These are phyloP conservation scores for Salvator merianae DNA, from an alignment of 2,113 vertebrate species.

Conservation along the genomic window DNA sequence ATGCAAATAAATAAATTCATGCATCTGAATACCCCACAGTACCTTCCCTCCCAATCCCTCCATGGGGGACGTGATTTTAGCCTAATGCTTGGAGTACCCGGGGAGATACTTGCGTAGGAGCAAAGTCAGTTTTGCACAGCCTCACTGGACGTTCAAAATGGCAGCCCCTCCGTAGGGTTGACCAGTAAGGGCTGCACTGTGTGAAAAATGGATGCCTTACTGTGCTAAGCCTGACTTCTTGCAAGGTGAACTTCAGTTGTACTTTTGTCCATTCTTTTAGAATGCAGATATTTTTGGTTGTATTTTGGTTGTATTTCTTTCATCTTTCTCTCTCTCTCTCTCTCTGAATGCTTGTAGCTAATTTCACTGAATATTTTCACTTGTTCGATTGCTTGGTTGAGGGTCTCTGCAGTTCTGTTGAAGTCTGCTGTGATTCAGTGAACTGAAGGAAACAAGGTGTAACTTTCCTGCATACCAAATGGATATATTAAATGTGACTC, in stretches of 20 bases:
- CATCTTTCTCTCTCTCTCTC: too few relatives aligned
- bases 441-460: not conserved
- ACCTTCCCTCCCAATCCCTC: not conserved
- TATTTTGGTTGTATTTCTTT: not conserved
- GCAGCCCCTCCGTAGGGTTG: not conserved
- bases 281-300: not conserved
- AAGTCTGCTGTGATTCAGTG: not conserved
- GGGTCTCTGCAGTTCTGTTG: not conserved
- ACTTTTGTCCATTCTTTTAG: not conserved
- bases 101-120: not conserved
- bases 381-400: not conserved
- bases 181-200: too few relatives aligned
- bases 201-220: not conserved
- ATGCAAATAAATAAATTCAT: too few relatives aligned
- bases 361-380: too few relatives aligned
- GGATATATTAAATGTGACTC: not conserved
- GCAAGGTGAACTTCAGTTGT: too few relatives aligned
- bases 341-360: too few relatives aligned
- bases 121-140: too few relatives aligned
- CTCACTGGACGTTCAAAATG: too few relatives aligned
- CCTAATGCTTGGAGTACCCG: not conserved
- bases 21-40: too few relatives aligned
- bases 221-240: not conserved
- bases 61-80: too few relatives aligned
- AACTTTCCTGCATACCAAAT: not conserved